Evolutionary conservation across 2,113 vertebrate genomes (phyloP).

Genomic region (Lepisosteus osseus): DNA sequence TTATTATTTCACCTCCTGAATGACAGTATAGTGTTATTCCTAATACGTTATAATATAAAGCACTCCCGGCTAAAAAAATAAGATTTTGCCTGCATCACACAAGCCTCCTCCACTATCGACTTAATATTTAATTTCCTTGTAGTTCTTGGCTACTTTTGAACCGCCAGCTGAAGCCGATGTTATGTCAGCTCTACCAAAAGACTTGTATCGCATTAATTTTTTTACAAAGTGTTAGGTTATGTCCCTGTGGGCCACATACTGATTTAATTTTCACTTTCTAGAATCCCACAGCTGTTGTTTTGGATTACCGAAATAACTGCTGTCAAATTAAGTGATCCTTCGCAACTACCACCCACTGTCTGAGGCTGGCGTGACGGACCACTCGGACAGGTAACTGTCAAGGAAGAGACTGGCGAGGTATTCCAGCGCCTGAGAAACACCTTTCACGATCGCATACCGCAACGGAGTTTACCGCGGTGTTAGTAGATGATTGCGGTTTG

Average conservation of each 20-base stretch:
- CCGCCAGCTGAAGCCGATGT: conserved; percentile 24
- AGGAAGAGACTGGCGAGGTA: conserved; percentile 31
- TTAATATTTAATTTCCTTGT: conserved; percentile 29
- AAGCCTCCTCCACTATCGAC: conserved; percentile 22
- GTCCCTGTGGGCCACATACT: conserved; percentile 45
- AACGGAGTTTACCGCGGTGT: conserved; percentile 37
- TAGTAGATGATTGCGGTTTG: conserved; percentile 52
- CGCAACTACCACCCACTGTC: conserved; percentile 65
- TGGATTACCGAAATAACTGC: conserved; percentile 74
- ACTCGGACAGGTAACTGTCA: conserved; percentile 55
- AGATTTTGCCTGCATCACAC: conserved; percentile 24
- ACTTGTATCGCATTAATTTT: conserved; percentile 25
- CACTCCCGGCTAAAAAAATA: background rate
- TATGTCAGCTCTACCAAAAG: conserved; percentile 19
- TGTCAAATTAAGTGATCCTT: conserved; percentile 70
- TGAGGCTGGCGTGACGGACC: conserved; percentile 38
- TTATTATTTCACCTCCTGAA: conserved; percentile 63
- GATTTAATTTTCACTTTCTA: conserved; percentile 55
- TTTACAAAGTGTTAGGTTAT: conserved; percentile 27
- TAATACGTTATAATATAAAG: conserved; percentile 38
- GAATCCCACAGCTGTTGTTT: conserved; percentile 73
- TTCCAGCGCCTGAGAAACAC: conserved; percentile 14
- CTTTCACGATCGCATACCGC: conserved; percentile 51
- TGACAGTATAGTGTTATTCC: conserved; percentile 33
- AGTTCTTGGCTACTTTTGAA: conserved; percentile 30